Percentiles rank a stretch among this genome's conserved stretches.
Evolutionary conservation across 1,140 invertebrate genomes (phyloP).

Genomic region (Callitettix versicolor): DNA sequence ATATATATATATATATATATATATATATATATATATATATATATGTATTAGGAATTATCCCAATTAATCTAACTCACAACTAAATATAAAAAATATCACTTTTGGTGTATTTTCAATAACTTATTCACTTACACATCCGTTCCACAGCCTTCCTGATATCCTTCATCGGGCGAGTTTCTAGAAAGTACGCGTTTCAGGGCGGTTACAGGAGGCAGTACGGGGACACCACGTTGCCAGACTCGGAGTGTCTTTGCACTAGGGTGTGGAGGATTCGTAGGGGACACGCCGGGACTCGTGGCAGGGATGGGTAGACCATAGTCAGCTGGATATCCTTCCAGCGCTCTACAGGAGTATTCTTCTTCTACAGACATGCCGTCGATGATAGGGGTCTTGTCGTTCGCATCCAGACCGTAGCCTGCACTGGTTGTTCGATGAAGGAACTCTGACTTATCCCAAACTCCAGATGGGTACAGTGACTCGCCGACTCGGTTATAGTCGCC

Average conservation of each 20-base stretch:
- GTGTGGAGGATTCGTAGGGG: constrained; percentile 30
- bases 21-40: too few species aligned
- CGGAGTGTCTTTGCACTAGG: constrained; percentile 60
- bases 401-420: constrained; percentile 40
- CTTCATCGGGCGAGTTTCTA: constrained; percentile 77
- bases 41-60: too few species aligned
- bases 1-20: too few species aligned
- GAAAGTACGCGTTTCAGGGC: constrained; percentile 65
- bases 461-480: constrained; percentile 53
- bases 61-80: too few species aligned
- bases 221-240: constrained; percentile 74
- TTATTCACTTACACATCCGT: constrained; percentile 67
- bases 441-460: constrained; percentile 46
- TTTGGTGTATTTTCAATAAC: too few species aligned
- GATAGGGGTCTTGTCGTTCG: constrained; percentile 64
- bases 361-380: constrained; percentile 50
- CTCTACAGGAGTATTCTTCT: constrained; percentile 32
- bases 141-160: constrained; percentile 82
- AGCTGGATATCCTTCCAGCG: constrained; percentile 47
- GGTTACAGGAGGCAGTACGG: constrained; percentile 69
- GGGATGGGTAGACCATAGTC: constrained; percentile 68
- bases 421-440: constrained; percentile 40
- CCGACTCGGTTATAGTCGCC: constrained; percentile 56
- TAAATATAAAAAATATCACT: too few species aligned
- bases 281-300: constrained; percentile 27